These are phyloP conservation scores for Forbesichthys agassizii DNA, from an alignment of 2,113 vertebrate genomes.

Conservation along the genomic window DNA sequence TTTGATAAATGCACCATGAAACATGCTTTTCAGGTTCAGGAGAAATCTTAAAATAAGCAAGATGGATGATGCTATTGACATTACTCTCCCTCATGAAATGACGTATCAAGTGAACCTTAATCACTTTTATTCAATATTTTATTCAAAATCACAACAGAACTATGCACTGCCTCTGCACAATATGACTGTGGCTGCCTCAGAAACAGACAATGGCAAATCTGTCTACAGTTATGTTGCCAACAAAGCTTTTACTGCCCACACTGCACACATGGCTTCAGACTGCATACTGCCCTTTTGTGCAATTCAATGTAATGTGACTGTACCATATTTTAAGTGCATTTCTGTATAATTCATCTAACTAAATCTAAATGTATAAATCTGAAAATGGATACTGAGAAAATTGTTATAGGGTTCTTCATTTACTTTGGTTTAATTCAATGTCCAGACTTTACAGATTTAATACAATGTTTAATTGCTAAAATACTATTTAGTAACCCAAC, in stretches of 20 bases:
- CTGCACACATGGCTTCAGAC: background rate
- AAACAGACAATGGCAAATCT: background rate
- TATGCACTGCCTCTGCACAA: background rate
- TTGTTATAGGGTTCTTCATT: too few relatives aligned
- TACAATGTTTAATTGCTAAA: too few relatives aligned
- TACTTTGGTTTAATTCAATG: too few relatives aligned
- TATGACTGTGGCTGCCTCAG: background rate
- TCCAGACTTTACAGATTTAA: too few relatives aligned
- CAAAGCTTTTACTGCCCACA: background rate
- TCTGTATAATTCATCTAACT: background rate
- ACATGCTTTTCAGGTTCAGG: too few relatives aligned
- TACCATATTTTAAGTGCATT: background rate
- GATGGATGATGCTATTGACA: conserved; percentile 15
- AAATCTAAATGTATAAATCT: background rate
- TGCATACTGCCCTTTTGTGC: background rate
- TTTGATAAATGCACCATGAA: too few relatives aligned
- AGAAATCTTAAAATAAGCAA: conserved; percentile 6
- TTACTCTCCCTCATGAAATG: background rate
- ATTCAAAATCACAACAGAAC: background rate
- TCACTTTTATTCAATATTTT: background rate
- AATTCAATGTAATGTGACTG: background rate
- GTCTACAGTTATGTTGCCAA: background rate
- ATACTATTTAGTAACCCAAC: too few relatives aligned
- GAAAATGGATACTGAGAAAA: too few relatives aligned
- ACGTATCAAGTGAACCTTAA: conserved; percentile 3